phyloP scores from a whole-genome alignment of 1,140 invertebrate species.

The Drosophila tsacasi region DNA sequence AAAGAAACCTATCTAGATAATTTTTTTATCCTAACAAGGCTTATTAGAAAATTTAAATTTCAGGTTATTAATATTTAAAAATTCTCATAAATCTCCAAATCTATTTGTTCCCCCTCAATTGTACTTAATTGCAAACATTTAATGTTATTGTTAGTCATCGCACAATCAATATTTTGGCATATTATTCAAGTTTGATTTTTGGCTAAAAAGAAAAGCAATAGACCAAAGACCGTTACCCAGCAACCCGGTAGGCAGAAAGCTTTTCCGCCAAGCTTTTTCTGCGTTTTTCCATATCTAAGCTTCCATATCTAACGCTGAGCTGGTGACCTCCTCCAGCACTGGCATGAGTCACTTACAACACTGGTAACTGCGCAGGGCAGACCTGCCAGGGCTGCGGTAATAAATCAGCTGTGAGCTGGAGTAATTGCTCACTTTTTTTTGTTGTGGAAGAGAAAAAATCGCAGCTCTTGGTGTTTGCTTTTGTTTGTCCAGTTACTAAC shows the following conservation, averaged over 20 bases:
- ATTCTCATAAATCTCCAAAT: not conserved
- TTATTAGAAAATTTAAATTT: not conserved
- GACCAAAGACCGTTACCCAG: conserved; percentile 23
- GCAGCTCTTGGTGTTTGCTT: conserved; percentile 2
- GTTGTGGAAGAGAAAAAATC: conserved; percentile 48
- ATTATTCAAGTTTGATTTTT: conserved; percentile 21
- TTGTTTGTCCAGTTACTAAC: not conserved
- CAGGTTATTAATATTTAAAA: not conserved
- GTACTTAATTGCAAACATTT: not conserved
- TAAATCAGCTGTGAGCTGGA: conserved; percentile 42
- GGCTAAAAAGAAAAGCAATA: not conserved
- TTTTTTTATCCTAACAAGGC: accelerated
- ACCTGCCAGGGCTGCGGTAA: conserved; percentile 17
- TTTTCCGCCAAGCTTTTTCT: conserved; percentile 26
- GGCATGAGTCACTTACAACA: conserved; percentile 20
- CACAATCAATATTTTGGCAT: conserved; percentile 26
- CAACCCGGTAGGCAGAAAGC: conserved; percentile 9
- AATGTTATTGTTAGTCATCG: not conserved
- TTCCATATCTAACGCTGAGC: conserved; percentile 21
- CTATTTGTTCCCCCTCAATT: not conserved
- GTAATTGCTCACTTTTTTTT: conserved; percentile 31
- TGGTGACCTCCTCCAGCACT: conserved; percentile 10
- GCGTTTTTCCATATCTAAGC: not conserved
- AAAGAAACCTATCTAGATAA: too few species aligned
- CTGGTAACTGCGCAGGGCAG: conserved; percentile 30